These are phyloP conservation scores for Narcine bancroftii DNA, from an alignment of 2,113 vertebrate species.

Conservation along the genomic window DNA sequence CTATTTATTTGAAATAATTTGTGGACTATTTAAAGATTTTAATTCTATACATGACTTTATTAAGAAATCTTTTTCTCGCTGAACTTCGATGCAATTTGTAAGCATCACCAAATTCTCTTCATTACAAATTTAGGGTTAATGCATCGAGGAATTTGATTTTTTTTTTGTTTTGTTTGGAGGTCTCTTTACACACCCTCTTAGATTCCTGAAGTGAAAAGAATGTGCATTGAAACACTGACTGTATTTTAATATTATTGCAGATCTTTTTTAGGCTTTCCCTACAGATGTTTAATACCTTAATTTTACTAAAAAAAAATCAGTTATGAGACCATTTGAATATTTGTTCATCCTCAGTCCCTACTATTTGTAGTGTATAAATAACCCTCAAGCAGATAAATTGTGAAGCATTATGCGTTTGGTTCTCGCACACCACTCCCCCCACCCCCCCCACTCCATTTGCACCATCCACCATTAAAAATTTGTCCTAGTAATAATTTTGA, in stretches of 20 bases:
- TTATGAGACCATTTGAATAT: not conserved
- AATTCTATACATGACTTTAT: too few relatives aligned
- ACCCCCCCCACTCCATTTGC: not conserved
- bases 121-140: not conserved
- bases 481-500: not conserved
- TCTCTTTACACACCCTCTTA: not conserved
- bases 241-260: not conserved
- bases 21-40: too few relatives aligned
- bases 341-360: not conserved
- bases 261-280: not conserved
- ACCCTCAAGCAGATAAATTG: not conserved
- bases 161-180: not conserved
- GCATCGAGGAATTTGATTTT: not conserved
- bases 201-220: not conserved
- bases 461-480: too few relatives aligned
- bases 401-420: not conserved
- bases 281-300: not conserved
- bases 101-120: not conserved
- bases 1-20: too few relatives aligned
- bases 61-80: too few relatives aligned
- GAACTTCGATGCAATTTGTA: not conserved
- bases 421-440: not conserved
- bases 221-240: not conserved
- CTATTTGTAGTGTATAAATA: not conserved
- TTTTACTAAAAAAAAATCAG: not conserved